Conservation (phyloP, 2,113 vertebrate genomes). For the Platycercus adscitus region DNA sequence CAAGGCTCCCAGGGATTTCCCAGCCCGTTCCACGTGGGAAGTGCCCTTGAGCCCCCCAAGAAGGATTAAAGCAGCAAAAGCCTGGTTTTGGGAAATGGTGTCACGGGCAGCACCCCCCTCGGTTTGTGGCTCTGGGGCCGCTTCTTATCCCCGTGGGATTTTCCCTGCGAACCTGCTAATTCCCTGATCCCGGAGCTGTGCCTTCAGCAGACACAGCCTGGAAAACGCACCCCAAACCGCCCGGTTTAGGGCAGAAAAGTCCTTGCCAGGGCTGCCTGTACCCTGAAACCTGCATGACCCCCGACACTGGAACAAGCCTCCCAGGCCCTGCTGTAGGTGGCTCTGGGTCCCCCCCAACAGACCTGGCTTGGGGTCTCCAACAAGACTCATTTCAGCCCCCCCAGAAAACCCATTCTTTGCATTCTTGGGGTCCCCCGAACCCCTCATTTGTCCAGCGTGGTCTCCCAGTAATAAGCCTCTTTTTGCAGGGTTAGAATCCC, state of each 20-base stretch:
- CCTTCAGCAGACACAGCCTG: fast-evolving
- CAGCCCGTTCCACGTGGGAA: fast-evolving
- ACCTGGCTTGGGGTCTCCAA: background rate
- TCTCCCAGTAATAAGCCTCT: background rate
- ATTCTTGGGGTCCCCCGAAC: background rate
- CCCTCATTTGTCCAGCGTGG: background rate
- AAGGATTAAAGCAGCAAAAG: background rate
- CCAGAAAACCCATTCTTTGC: background rate
- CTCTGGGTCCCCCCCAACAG: background rate
- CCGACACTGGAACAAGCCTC: background rate
- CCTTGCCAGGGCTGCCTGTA: fast-evolving
- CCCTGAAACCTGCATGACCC: fast-evolving
- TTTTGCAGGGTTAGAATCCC: background rate
- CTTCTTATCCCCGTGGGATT: background rate
- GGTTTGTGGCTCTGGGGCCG: fast-evolving
- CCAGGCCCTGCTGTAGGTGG: background rate
- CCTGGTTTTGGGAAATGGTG: constrained; percentile 17
- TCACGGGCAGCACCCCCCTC: background rate
- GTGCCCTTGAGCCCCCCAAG: background rate
- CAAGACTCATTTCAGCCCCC: background rate
- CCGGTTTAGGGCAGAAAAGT: background rate
- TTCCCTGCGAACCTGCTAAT: background rate
- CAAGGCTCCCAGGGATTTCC: background rate
- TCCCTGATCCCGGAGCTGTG: fast-evolving
- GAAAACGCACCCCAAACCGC: background rate